phyloP scores from a whole-genome alignment of 2,888 invertebrate genomes.

The Tetragonisca angustula region DNA sequence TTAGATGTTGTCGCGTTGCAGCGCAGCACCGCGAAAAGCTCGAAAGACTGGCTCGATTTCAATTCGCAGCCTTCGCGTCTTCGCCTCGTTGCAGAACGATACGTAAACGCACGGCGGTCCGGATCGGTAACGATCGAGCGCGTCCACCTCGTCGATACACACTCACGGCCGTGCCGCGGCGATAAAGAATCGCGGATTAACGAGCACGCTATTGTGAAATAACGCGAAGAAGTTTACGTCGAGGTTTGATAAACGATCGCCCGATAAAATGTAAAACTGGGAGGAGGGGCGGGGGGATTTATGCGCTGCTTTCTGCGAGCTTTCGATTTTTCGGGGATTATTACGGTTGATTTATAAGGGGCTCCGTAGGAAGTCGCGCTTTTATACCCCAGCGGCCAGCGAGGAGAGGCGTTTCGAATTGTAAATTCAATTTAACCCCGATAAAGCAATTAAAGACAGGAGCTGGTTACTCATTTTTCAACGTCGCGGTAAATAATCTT shows the following conservation, averaged over 20 bases:
- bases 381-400: constrained; percentile 23
- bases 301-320: constrained; percentile 44
- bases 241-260: constrained; percentile 52
- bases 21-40: constrained; percentile 19
- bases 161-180: not conserved
- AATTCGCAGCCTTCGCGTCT: not conserved
- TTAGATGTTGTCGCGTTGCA: constrained; percentile 39
- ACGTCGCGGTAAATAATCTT: constrained; percentile 51
- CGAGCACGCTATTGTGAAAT: constrained; percentile 46
- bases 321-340: constrained; percentile 58
- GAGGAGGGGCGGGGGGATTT: too few relatives aligned
- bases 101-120: not conserved
- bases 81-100: not conserved
- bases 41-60: constrained; percentile 14
- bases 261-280: constrained; percentile 47
- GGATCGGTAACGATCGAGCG: not conserved
- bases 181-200: constrained; percentile 48
- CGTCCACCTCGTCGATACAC: constrained; percentile 8
- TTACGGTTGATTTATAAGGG: constrained; percentile 50
- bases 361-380: constrained; percentile 40
- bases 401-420: constrained; percentile 28
- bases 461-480: constrained; percentile 43
- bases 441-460: constrained; percentile 50
- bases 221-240: constrained; percentile 50
- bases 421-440: constrained; percentile 47